phyloP scores from a whole-genome alignment of 2,888 invertebrate species.

The Ernsta delagoae region DNA sequence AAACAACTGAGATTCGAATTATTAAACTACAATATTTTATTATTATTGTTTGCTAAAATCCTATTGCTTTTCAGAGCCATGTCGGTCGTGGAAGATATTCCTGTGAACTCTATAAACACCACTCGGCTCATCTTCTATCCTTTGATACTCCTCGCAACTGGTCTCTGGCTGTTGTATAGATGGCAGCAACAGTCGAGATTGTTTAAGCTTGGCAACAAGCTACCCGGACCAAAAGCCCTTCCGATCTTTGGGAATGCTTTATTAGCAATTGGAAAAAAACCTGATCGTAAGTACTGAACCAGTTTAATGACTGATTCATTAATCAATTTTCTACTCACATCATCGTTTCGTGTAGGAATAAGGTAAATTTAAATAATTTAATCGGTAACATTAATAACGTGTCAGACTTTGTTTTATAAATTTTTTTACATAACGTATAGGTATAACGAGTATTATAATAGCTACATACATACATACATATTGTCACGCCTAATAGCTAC shows the following conservation, averaged over 20 bases:
- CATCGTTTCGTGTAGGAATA: background rate
- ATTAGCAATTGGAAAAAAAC: slow-evolving; percentile 85
- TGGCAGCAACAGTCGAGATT: slow-evolving; percentile 81
- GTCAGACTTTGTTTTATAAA: background rate
- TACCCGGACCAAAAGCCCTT: slow-evolving; percentile 87
- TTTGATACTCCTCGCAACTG: slow-evolving; percentile 56
- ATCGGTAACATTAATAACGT: background rate
- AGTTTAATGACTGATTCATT: background rate
- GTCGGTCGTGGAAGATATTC: slow-evolving; percentile 49
- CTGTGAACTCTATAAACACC: slow-evolving; percentile 41
- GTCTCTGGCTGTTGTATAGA: slow-evolving; percentile 67
- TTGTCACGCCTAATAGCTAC: too few species aligned
- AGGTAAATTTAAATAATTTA: background rate
- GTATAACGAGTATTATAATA: too few species aligned
- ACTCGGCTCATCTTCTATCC: slow-evolving; percentile 60
- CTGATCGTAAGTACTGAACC: slow-evolving; percentile 75
- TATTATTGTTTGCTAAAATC: too few species aligned
- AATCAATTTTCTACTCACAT: background rate
- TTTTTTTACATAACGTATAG: background rate
- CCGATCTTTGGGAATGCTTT: slow-evolving; percentile 90
- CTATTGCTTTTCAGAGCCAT: slow-evolving; percentile 48
- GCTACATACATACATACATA: too few species aligned
- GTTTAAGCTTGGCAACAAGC: slow-evolving; percentile 85
- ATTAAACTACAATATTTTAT: too few species aligned
- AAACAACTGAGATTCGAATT: too few species aligned